A percentile compares a stretch with the other conserved stretches of the same genome.
phyloP scores from a whole-genome alignment of 2,113 vertebrate species.

The Rhizomys pruinosus region DNA sequence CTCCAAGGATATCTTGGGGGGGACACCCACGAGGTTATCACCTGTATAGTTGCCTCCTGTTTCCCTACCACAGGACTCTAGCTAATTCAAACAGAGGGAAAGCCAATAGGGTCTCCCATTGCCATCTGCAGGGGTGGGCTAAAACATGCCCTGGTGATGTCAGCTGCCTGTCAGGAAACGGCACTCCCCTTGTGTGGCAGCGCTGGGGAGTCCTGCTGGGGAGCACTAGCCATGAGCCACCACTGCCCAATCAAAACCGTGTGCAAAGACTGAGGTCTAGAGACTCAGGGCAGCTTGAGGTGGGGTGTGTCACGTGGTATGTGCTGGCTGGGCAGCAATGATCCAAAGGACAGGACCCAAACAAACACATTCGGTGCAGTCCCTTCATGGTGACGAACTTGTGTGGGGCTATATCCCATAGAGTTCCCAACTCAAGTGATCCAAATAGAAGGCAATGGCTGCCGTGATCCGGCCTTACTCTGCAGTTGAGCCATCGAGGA shows the following conservation, averaged over 20 bases:
- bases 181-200: accelerated
- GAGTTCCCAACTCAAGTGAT: accelerated
- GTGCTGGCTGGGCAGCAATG: accelerated
- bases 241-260: accelerated
- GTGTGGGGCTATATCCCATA: accelerated
- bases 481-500: accelerated
- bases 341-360: accelerated
- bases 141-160: accelerated
- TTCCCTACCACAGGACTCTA: too few species aligned
- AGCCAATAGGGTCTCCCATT: accelerated
- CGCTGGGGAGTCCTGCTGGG: accelerated
- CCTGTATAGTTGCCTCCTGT: accelerated
- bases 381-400: accelerated
- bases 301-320: accelerated
- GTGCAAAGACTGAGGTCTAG: accelerated
- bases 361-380: accelerated
- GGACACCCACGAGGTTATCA: accelerated
- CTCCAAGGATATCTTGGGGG: accelerated
- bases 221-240: accelerated
- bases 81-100: not conserved
- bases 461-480: too few species aligned
- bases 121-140: not conserved
- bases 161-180: not conserved
- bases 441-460: not conserved
- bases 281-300: accelerated